phyloP scores from a whole-genome alignment of 2,797 vertebrate genomes.

The Anguilla marmorata region DNA sequence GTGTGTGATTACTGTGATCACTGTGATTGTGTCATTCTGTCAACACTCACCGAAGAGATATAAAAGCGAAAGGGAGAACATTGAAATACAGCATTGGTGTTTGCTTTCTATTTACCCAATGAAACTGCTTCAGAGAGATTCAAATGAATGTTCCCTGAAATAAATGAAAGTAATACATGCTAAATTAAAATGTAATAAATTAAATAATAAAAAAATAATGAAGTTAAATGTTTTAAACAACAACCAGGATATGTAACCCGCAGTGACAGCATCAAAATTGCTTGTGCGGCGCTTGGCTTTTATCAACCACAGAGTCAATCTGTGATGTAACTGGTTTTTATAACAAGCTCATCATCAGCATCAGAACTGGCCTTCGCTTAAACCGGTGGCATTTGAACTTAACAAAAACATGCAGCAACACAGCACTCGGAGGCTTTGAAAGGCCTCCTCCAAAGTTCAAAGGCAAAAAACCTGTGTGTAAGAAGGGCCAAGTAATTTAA shows the following conservation, averaged over 20 bases:
- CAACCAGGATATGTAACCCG: background rate
- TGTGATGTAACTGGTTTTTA: constrained; percentile 1
- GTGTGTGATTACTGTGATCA: background rate
- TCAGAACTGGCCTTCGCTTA: constrained; percentile 22
- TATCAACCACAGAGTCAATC: background rate
- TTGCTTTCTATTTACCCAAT: background rate
- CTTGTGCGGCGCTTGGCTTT: background rate
- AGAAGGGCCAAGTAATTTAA: constrained; percentile 23
- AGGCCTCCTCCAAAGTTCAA: constrained; percentile 22
- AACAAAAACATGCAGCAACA: background rate
- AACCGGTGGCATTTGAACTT: constrained; percentile 14
- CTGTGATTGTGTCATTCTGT: background rate
- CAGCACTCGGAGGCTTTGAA: background rate
- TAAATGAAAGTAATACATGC: background rate
- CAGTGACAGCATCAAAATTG: background rate
- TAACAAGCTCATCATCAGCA: constrained; percentile 23
- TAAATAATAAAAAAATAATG: background rate
- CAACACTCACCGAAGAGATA: background rate
- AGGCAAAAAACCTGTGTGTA: constrained; percentile 13
- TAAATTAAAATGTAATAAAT: background rate
- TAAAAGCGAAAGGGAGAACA: background rate
- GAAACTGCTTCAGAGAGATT: background rate
- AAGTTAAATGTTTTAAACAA: background rate
- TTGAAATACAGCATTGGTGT: background rate
- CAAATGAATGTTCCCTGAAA: background rate